These are phyloP conservation scores for Hyperoplus lanceolatus DNA, from an alignment of 2,797 vertebrate genomes.

Conservation along the genomic window DNA sequence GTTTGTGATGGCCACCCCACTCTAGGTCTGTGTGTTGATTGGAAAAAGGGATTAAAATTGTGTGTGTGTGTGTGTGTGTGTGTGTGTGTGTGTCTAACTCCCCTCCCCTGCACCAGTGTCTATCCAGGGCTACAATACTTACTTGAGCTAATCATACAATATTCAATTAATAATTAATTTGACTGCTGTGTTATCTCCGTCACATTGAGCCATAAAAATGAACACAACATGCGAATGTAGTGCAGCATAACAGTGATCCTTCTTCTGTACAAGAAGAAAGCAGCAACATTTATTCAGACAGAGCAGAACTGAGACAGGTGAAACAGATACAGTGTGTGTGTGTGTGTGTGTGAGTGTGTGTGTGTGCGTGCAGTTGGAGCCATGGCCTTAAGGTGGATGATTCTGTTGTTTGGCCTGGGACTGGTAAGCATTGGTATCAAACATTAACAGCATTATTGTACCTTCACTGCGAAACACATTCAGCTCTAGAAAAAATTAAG, in stretches of 20 bases:
- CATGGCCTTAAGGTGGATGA: conserved; percentile 53
- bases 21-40: too few relatives aligned
- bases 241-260: too few relatives aligned
- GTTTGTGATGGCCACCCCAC: too few relatives aligned
- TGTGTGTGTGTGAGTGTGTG: too few relatives aligned
- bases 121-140: too few relatives aligned
- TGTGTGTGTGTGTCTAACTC: too few relatives aligned
- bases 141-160: conserved; percentile 22
- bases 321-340: background rate
- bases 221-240: background rate
- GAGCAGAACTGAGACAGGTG: background rate
- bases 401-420: conserved; percentile 57
- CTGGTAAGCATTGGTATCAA: conserved; percentile 53
- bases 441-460: background rate
- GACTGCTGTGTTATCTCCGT: background rate
- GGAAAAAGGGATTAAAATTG: too few relatives aligned
- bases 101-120: too few relatives aligned
- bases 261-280: conserved; percentile 1
- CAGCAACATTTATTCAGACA: background rate
- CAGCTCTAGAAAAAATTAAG: too few relatives aligned
- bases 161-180: conserved; percentile 45
- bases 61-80: background rate
- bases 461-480: background rate
- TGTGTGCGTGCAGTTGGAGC: conserved; percentile 4
- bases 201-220: conserved; percentile 33